Percentiles rank a stretch among this genome's conserved stretches.
Conservation (phyloP, 2,113 vertebrate genomes). For the Carollia perspicillata region DNA sequence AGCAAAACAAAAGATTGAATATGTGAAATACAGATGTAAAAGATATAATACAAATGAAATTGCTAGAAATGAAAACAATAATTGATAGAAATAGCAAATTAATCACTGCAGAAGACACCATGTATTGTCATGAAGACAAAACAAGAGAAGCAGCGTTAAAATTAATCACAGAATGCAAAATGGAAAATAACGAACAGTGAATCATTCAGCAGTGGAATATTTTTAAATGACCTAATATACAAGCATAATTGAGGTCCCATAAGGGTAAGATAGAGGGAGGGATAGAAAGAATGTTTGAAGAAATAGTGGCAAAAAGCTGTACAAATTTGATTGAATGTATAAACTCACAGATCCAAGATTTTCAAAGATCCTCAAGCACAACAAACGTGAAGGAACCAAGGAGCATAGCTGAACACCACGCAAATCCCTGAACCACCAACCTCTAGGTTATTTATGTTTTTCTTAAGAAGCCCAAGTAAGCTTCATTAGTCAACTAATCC, state of each 20-base stretch:
- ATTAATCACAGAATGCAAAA: not conserved
- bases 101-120: not conserved
- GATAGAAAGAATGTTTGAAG: not conserved
- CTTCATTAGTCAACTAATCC: not conserved
- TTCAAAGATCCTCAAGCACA: not conserved
- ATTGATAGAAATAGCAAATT: not conserved
- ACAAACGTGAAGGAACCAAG: not conserved
- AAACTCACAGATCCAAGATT: not conserved
- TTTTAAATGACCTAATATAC: not conserved
- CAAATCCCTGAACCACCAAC: not conserved
- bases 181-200: not conserved
- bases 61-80: not conserved
- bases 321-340: not conserved
- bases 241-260: not conserved
- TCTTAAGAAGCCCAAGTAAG: not conserved
- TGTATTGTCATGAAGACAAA: not conserved
- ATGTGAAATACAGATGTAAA: not conserved
- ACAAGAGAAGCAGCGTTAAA: not conserved
- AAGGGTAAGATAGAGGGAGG: not conserved
- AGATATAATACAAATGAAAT: not conserved
- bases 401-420: not conserved
- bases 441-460: not conserved
- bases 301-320: not conserved
- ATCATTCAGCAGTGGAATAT: not conserved
- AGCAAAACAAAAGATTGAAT: not conserved